These are phyloP conservation scores for Drosophila tropicalis DNA, from an alignment of 1,140 invertebrate genomes.

Conservation along the genomic window DNA sequence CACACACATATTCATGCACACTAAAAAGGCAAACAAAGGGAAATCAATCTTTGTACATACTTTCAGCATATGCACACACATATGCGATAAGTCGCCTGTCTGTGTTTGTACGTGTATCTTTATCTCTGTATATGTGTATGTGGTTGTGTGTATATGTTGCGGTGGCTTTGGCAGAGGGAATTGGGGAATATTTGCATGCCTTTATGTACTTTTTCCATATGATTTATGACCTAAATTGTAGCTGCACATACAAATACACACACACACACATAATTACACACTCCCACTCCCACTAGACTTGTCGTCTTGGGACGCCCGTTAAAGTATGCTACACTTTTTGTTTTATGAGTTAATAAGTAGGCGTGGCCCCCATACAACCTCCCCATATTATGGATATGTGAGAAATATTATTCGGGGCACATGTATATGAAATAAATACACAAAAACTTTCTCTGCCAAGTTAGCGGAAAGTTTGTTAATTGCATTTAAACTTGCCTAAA, in stretches of 20 bases:
- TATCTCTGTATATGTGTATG: conserved; percentile 19
- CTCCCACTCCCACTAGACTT: conserved; percentile 26
- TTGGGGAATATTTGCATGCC: conserved; percentile 73
- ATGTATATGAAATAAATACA: not conserved
- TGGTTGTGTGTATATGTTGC: conserved; percentile 6
- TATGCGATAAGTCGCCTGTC: conserved; percentile 15
- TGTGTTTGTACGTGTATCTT: conserved; percentile 18
- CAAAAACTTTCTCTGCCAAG: conserved; percentile 3
- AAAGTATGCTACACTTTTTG: conserved; percentile 76
- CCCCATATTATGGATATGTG: not conserved
- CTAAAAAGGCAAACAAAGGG: conserved; percentile 79
- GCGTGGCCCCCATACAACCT: conserved; percentile 31
- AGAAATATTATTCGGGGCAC: not conserved
- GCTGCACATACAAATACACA: conserved; percentile 23
- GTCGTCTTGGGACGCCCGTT: conserved; percentile 58
- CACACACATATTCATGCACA: conserved; percentile 24
- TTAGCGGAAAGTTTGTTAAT: conserved; percentile 4
- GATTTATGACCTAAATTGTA: conserved; percentile 80
- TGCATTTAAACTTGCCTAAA: not conserved
- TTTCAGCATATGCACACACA: conserved; percentile 59
- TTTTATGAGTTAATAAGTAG: conserved; percentile 66
- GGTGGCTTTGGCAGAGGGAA: conserved; percentile 33
- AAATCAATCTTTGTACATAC: conserved; percentile 77
- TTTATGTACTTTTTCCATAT: conserved; percentile 77
- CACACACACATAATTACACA: conserved; percentile 61